These are phyloP conservation scores for Hypselothyrea guttata DNA, from an alignment of 2,888 invertebrate species.

Conservation along the genomic window DNA sequence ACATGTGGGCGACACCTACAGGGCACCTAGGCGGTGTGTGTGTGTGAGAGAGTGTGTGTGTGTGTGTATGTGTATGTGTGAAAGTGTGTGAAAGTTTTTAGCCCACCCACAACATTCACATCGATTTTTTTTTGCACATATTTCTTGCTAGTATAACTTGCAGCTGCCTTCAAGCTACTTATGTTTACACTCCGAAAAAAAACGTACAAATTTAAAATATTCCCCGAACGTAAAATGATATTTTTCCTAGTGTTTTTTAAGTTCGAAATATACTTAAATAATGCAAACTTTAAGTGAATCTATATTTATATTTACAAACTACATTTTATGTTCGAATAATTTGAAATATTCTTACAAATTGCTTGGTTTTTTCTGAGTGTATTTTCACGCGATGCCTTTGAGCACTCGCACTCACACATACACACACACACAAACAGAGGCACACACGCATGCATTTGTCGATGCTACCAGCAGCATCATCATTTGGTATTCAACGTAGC, in stretches of 20 bases:
- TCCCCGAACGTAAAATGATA: too few relatives aligned
- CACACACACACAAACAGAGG: conserved; percentile 11
- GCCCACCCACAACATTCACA: conserved; percentile 67
- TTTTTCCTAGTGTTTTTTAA: too few relatives aligned
- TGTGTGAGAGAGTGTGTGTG: not conserved
- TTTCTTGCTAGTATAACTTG: conserved; percentile 19
- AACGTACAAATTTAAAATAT: too few relatives aligned
- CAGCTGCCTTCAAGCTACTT: conserved; percentile 52
- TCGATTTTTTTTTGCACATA: conserved; percentile 61
- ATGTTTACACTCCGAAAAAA: too few relatives aligned
- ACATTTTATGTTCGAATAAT: too few relatives aligned
- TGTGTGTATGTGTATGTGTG: conserved; percentile 6
- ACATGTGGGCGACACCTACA: conserved; percentile 62
- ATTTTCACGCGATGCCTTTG: conserved; percentile 16
- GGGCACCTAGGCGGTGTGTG: conserved; percentile 49
- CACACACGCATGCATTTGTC: conserved; percentile 26
- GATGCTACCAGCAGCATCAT: conserved; percentile 48
- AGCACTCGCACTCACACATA: conserved; percentile 9
- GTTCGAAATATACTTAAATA: too few relatives aligned
- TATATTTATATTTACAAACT: too few relatives aligned
- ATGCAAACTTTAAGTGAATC: too few relatives aligned
- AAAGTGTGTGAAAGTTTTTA: conserved; percentile 49
- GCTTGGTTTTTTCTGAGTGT: conserved; percentile 63
- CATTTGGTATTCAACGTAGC: conserved; percentile 77
- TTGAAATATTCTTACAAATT: too few relatives aligned